Evolutionary conservation across 2,113 vertebrate genomes (phyloP).

Genomic region (Amazona vittata): DNA sequence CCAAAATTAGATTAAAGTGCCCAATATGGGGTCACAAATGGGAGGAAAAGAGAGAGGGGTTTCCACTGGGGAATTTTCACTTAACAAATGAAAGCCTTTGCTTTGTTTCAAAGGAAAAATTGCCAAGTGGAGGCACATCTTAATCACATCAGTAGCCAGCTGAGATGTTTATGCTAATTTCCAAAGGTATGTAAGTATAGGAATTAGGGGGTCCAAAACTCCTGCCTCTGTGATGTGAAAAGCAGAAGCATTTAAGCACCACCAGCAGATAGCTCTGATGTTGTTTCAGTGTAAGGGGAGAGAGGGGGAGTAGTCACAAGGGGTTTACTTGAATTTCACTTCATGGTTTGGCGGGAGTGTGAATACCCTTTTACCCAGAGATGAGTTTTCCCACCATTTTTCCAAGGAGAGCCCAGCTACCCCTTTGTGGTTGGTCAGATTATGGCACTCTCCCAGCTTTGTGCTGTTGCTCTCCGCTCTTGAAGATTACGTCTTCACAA

Average conservation of each 20-base stretch:
- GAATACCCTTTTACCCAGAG: background rate
- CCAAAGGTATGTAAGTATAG: constrained; percentile 22
- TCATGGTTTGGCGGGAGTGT: background rate
- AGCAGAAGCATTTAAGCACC: constrained; percentile 22
- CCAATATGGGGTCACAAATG: constrained; percentile 55
- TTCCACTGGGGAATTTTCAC: constrained; percentile 40
- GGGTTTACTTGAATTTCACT: background rate
- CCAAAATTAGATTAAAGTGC: constrained; percentile 69
- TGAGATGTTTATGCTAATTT: constrained; percentile 64
- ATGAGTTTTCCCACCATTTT: background rate
- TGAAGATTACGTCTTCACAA: background rate
- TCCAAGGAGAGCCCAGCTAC: background rate
- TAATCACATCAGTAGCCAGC: constrained; percentile 48
- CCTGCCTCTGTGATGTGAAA: constrained; percentile 38
- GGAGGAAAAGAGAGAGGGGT: constrained; percentile 20
- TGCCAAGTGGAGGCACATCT: constrained; percentile 38
- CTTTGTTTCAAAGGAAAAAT: constrained; percentile 60
- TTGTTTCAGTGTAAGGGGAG: background rate
- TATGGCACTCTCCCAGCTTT: background rate
- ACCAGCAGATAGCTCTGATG: background rate
- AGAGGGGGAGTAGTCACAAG: fast-evolving
- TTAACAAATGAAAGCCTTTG: constrained; percentile 55
- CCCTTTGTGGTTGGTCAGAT: background rate
- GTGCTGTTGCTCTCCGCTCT: background rate
- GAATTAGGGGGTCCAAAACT: constrained; percentile 45